Conservation (phyloP, 2,888 invertebrate genomes). For the Hydrotaea diabolus region DNA sequence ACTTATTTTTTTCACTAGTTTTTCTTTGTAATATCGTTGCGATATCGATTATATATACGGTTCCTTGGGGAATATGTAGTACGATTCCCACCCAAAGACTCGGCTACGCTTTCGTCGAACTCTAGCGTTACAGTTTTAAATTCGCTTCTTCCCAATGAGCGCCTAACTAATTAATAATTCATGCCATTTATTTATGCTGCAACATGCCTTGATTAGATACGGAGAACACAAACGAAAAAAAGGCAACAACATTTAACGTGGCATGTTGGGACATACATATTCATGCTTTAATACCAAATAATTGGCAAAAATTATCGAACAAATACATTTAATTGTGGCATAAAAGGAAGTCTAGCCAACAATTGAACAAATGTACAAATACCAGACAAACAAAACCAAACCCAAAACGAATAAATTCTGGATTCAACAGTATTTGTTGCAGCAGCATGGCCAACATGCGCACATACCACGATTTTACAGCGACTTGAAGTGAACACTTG, state of each 20-base stretch:
- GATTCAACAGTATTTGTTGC: conserved; percentile 25
- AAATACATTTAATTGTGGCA: conserved; percentile 67
- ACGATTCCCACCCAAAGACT: too few species aligned
- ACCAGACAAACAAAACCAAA: conserved; percentile 39
- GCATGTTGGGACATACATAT: conserved; percentile 66
- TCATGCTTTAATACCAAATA: conserved; percentile 67
- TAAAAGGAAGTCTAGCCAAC: conserved; percentile 62
- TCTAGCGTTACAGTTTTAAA: conserved; percentile 10
- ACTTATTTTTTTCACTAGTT: too few species aligned
- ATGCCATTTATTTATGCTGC: conserved; percentile 14
- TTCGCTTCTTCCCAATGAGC: neutral
- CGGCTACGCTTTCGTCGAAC: neutral
- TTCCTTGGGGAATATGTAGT: too few species aligned
- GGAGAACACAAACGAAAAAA: conserved; percentile 1
- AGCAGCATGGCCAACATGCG: conserved; percentile 14
- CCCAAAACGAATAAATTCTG: conserved; percentile 30
- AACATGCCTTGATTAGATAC: conserved; percentile 22
- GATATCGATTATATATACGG: too few species aligned
- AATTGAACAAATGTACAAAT: conserved; percentile 53
- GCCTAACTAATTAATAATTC: conserved; percentile 24
- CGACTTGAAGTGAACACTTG: conserved; percentile 20
- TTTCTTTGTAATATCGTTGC: too few species aligned
- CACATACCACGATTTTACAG: neutral
- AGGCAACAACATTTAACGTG: conserved; percentile 61
- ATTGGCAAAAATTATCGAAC: conserved; percentile 68